Base-by-base conservation (phyloP, 2,113 vertebrate species). In the Spheniscus mendiculus region DNA sequence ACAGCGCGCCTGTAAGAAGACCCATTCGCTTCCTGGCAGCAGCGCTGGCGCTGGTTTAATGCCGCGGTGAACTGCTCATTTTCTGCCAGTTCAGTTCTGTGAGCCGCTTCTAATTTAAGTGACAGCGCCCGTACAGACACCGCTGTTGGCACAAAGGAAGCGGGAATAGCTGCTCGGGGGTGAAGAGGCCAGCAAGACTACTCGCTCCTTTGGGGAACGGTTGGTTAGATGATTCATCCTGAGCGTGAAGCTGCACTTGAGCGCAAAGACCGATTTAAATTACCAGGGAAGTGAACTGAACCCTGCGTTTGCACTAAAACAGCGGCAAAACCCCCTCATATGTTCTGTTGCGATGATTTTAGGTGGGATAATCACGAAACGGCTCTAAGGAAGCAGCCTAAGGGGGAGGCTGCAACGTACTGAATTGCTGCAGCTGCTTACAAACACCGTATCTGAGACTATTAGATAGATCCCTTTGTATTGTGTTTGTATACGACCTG, bases 81-180 rank as follows among this genome's bases (percentile, higher is more conserved):
- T 83, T 55, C 88, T 93, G 86, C 83, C 83, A 61, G 36, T 36
- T 87, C 86, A 32, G 40, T 53, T 90, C 80, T 8, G 11, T 2
- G 14, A 92, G 40, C 83, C 3, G 6, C 89, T 91, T 66, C 80
- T 87, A 70, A 96, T 92, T 34, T 32, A 83, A 90, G 67, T 90
- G 96, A 96, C 94, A 95, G 95, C 6, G 0, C 91, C 77, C 26
- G 1, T 0, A n/a, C 9, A 76, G 78, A 20, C 18, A 21, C 47
- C 1, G 2, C 58, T 22, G 29, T 4, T 17, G 67, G 80, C 71
- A 86, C 45, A 45, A 45, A 83, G 45, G 71, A 58, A 86, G 89
- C 3, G 0, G 79, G 59, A 86, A 44, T n/a, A 70, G 53, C 49
- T 47, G 58, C 83, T 40, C 4, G 1, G 50, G 88, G 76, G 40